These are phyloP conservation scores for Danio albolineatus DNA, from an alignment of 2,797 vertebrate species.

Conservation along the genomic window DNA sequence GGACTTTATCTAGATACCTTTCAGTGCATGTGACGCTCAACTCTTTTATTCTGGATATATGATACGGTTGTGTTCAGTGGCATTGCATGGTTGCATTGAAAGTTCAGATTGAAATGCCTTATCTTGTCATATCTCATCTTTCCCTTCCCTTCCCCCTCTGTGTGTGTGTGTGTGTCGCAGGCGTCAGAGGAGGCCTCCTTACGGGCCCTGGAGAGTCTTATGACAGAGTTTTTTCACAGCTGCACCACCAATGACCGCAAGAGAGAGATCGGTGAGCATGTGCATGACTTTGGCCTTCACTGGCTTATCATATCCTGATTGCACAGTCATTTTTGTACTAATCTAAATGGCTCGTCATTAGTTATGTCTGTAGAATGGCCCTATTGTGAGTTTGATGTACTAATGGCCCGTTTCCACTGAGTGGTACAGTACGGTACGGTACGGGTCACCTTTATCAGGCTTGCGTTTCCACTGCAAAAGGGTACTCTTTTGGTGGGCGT, in stretches of 20 bases:
- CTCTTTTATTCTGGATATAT: not conserved
- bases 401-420: too few relatives aligned
- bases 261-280: constrained; percentile 91
- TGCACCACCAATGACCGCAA: constrained; percentile 97
- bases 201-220: constrained; percentile 92
- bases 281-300: not conserved
- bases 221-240: constrained; percentile 98
- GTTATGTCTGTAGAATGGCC: not conserved
- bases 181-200: constrained; percentile 94
- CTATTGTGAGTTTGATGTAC: too few relatives aligned
- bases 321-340: not conserved
- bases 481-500: too few relatives aligned
- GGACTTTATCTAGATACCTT: not conserved
- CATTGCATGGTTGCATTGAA: not conserved
- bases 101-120: not conserved
- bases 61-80: not conserved
- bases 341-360: not conserved
- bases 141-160: not conserved
- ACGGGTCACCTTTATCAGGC: too few relatives aligned
- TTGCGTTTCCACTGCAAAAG: too few relatives aligned
- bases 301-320: constrained; percentile 13
- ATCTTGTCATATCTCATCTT: not conserved
- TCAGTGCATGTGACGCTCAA: not conserved
- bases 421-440: too few relatives aligned
- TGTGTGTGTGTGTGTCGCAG: constrained; percentile 69